Base-by-base conservation (phyloP, 2,888 invertebrate species). In the Lordiphosa andalusiaca region DNA sequence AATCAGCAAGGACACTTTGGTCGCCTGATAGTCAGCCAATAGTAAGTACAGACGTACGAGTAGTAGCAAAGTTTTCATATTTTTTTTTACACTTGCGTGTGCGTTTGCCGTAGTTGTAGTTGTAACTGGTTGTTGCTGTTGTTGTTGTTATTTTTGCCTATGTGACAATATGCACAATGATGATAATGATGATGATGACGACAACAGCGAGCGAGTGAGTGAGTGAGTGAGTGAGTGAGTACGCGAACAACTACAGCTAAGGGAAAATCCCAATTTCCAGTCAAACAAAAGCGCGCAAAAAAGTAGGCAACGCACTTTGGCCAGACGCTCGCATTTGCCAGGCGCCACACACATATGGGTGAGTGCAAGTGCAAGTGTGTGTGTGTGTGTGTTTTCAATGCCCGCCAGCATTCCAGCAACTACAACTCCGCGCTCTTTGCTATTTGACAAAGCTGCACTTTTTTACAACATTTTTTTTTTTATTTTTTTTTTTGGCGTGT, bases 261-360 rank as follows among this genome's bases (percentile, higher is more conserved):
- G 61, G 76, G 74, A 76, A 82, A 80, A 83, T 83, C 73, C 74
- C 80, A 69, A 73, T 81, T 81, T 62, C 78, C 69, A 80, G 73
- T 70, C 77, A 76, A 80, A 80, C 78, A 83, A 76, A 44, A 78
- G 83, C 73, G 72, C 81, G 75, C 76, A 71, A 73, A 67, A 62
- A 61, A 67, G 81, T 72, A 72, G 76, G 78, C 76, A 80, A 78
- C 78, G 80, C 78, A 78, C 83, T 78, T 78, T 82, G 71, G 64
- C 41, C 35, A 25, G 46, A 23, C 30, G 48, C 42, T 41, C 47
- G 19, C 53, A 78, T 73, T 76, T 69, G 76, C 73, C 80, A 60
- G 71, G 73, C 80, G 76, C 76, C 80, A 75, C 67, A 58, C 71
- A 56, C 38, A 48, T 50, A 44, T 30, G n/a, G 54, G 16, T 21